phyloP scores from a whole-genome alignment of 1,140 invertebrate genomes.

The Zaprionus ornatus region DNA sequence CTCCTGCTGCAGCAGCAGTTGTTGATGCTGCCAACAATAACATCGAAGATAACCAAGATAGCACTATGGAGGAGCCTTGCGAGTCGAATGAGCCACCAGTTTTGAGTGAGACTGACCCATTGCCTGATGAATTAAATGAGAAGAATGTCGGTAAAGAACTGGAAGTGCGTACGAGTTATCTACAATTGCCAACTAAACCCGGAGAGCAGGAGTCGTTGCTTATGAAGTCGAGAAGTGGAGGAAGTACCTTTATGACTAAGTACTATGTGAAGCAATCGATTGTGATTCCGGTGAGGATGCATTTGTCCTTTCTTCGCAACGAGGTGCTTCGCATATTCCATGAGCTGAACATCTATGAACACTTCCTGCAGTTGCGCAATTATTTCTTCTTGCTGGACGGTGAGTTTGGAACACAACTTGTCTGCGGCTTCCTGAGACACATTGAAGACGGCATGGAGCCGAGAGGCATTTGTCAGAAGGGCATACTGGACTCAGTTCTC shows the following conservation, averaged over 20 bases:
- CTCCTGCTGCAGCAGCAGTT: conserved; percentile 1
- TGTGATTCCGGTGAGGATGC: conserved; percentile 87
- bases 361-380: conserved; percentile 88
- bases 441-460: conserved; percentile 87
- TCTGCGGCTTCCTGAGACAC: conserved; percentile 87
- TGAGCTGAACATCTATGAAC: conserved; percentile 87
- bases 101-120: neutral
- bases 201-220: neutral
- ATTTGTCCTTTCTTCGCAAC: conserved; percentile 88
- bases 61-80: neutral
- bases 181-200: neutral
- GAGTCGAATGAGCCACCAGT: neutral
- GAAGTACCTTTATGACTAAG: conserved; percentile 83
- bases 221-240: neutral
- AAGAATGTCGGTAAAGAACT: neutral
- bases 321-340: conserved; percentile 89
- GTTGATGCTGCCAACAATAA: conserved; percentile 42
- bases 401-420: conserved; percentile 89
- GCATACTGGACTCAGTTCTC: conserved; percentile 87
- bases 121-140: neutral
- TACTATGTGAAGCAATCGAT: conserved; percentile 88
- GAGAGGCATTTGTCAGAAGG: conserved; percentile 88
- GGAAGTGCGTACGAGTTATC: neutral
- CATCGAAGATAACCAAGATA: neutral
- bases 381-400: conserved; percentile 91